Conservation (phyloP, 2,113 vertebrate species). For the Boulengeromyrus knoepffleri region DNA sequence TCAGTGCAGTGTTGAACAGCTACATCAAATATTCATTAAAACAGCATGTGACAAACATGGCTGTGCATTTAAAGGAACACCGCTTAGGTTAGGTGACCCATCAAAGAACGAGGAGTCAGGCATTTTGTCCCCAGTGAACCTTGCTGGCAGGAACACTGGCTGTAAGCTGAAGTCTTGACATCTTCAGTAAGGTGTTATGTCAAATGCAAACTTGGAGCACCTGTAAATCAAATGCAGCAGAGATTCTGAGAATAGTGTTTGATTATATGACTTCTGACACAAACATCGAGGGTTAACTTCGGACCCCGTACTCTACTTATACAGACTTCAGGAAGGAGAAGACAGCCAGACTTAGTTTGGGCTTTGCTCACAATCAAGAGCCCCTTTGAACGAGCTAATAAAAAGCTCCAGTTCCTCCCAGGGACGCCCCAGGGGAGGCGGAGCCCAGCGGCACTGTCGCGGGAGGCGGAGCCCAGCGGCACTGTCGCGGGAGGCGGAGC, state of each 20-base stretch:
- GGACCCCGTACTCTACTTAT: background rate
- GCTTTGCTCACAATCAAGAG: background rate
- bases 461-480: no score
- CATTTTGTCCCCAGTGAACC: background rate
- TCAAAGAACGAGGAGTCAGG: background rate
- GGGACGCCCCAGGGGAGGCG: background rate
- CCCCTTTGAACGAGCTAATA: background rate
- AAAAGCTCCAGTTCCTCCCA: background rate
- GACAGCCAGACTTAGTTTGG: background rate
- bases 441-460: no score
- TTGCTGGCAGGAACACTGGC: background rate
- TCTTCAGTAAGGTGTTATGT: background rate
- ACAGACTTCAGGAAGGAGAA: background rate
- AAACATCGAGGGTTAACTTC: background rate
- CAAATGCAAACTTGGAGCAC: no score
- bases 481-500: background rate
- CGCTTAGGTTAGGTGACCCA: background rate
- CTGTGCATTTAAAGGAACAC: background rate
- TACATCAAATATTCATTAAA: background rate
- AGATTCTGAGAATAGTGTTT: no score
- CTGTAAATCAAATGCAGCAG: no score
- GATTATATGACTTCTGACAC: no score
- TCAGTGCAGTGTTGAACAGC: background rate
- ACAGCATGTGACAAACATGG: background rate
- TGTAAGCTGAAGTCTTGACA: background rate